phyloP scores from a whole-genome alignment of 1,140 invertebrate genomes.

The Drosophila biarmipes region DNA sequence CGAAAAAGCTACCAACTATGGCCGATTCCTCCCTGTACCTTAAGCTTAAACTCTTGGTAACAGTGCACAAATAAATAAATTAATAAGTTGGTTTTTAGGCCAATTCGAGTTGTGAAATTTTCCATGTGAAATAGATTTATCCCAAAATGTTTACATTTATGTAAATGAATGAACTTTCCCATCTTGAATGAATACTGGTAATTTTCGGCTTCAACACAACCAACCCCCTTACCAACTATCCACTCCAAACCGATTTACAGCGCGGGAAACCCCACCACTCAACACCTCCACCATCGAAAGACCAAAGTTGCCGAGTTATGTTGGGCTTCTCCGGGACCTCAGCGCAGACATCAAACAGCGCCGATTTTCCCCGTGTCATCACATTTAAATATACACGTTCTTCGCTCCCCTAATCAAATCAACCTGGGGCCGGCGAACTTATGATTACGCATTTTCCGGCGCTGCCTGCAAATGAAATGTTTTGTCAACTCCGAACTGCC shows the following conservation, averaged over 20 bases:
- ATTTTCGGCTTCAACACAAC: too few species aligned
- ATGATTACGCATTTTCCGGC: constrained; percentile 64
- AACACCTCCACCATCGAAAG: background rate
- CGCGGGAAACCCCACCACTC: background rate
- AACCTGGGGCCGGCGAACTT: constrained; percentile 25
- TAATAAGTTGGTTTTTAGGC: background rate
- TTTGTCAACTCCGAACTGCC: constrained; percentile 72
- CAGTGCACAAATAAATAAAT: too few species aligned
- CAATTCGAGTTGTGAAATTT: background rate
- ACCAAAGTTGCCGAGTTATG: background rate
- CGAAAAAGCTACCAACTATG: too few species aligned
- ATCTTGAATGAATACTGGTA: too few species aligned
- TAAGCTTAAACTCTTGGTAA: too few species aligned
- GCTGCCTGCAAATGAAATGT: constrained; percentile 69
- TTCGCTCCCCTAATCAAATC: constrained; percentile 28
- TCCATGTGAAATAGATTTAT: too few species aligned
- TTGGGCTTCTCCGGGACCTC: background rate
- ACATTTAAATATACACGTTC: constrained; percentile 26
- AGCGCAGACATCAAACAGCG: constrained; percentile 12
- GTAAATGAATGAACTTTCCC: too few species aligned
- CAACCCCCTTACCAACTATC: too few species aligned
- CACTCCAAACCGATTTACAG: background rate
- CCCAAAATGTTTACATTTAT: too few species aligned
- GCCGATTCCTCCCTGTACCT: too few species aligned
- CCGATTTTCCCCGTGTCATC: constrained; percentile 3